A percentile compares a stretch with the other conserved stretches of the same genome.
These are phyloP conservation scores for Cheilosia soror DNA, from an alignment of 2,888 invertebrate species.

Conservation along the genomic window DNA sequence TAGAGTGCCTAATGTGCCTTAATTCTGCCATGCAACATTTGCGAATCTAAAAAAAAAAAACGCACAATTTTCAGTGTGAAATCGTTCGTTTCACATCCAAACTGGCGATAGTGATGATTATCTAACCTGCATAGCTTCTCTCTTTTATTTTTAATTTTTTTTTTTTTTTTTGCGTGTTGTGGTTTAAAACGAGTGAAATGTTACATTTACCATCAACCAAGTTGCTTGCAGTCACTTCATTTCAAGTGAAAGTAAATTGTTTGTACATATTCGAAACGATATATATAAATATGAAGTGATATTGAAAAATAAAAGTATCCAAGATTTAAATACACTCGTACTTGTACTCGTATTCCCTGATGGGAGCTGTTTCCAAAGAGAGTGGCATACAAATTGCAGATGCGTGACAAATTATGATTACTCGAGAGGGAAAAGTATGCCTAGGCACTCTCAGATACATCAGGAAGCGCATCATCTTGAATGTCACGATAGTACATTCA, in stretches of 20 bases:
- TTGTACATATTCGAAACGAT: conserved; percentile 30
- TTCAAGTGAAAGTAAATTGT: conserved; percentile 72
- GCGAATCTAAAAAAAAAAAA: neutral
- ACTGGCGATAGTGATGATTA: conserved; percentile 47
- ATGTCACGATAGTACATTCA: conserved; percentile 26
- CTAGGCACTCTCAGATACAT: neutral
- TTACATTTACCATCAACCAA: conserved; percentile 56
- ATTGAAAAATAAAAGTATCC: conserved; percentile 1
- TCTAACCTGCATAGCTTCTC: conserved; percentile 56
- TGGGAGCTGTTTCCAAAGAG: conserved; percentile 1
- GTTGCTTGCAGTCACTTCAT: conserved; percentile 53
- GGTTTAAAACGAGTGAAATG: conserved; percentile 65
- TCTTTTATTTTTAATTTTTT: conserved; percentile 52
- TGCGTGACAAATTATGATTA: conserved; percentile 58
- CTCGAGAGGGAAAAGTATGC: neutral
- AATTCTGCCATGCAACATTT: neutral
- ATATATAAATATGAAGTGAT: conserved; percentile 34
- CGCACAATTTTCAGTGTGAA: conserved; percentile 44
- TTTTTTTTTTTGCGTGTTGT: conserved; percentile 33
- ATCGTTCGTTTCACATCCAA: conserved; percentile 59
- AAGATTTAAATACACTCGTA: neutral
- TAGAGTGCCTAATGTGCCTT: neutral
- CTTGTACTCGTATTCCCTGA: neutral
- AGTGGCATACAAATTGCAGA: conserved; percentile 38
- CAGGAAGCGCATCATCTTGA: conserved; percentile 48